phyloP scores from a whole-genome alignment of 1,140 invertebrate genomes.

The Drosophila watanabei region DNA sequence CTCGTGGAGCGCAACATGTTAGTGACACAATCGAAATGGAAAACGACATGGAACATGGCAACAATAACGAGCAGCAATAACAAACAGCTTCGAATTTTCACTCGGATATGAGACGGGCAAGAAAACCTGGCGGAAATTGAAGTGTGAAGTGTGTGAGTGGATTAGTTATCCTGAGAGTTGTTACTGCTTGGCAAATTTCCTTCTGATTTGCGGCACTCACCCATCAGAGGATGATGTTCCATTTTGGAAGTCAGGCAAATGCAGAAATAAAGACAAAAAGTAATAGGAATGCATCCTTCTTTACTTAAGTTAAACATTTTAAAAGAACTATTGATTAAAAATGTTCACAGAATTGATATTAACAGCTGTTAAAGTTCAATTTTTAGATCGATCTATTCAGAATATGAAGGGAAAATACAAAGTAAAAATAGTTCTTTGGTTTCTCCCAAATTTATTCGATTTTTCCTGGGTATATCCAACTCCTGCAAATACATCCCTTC shows the following conservation, averaged over 20 bases:
- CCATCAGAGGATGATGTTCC: slow-evolving; percentile 54
- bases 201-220: slow-evolving; percentile 62
- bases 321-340: neutral
- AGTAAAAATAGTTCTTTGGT: neutral
- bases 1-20: slow-evolving; percentile 66
- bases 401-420: neutral
- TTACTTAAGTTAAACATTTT: neutral
- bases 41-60: slow-evolving; percentile 76
- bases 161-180: slow-evolving; percentile 55
- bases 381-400: neutral
- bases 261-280: slow-evolving; percentile 9
- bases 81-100: slow-evolving; percentile 67
- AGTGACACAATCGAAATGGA: slow-evolving; percentile 81
- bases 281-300: neutral
- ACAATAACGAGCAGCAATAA: slow-evolving; percentile 58
- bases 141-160: slow-evolving; percentile 71
- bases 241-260: slow-evolving; percentile 12
- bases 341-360: neutral
- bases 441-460: neutral
- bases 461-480: neutral
- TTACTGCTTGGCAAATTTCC: slow-evolving; percentile 56
- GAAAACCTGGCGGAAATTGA: slow-evolving; percentile 71
- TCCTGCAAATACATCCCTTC: slow-evolving; percentile 10
- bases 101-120: slow-evolving; percentile 27
- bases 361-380: neutral